Evolutionary conservation across 2,888 invertebrate species (phyloP).

Genomic region (Lobophora halterata): DNA sequence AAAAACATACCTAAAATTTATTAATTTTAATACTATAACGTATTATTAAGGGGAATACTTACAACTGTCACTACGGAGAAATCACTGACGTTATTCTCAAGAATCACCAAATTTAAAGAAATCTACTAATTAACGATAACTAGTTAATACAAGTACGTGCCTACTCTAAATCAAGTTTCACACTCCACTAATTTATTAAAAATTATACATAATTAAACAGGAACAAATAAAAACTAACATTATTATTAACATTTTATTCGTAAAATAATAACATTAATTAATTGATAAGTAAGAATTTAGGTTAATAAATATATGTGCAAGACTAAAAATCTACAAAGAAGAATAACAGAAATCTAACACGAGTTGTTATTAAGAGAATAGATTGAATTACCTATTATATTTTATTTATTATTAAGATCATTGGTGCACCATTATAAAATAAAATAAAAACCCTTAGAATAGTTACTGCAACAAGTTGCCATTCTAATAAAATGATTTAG

Average conservation of each 20-base stretch:
- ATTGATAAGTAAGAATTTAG: conserved; percentile 16
- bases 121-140: background rate
- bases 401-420: too few species aligned
- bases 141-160: conserved; percentile 7
- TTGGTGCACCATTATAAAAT: conserved; percentile 36
- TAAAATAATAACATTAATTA: conserved; percentile 25
- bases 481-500: conserved; percentile 39
- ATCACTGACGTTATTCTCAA: conserved; percentile 1
- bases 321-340: conserved; percentile 2
- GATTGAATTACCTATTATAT: too few species aligned
- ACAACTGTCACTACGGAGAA: background rate
- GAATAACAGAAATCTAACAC: background rate
- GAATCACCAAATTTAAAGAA: conserved; percentile 11
- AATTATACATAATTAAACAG: background rate
- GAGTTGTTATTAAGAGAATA: too few species aligned
- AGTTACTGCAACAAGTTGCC: conserved; percentile 74
- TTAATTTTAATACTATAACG: conserved; percentile 3
- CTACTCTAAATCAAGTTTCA: conserved; percentile 5
- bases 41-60: background rate
- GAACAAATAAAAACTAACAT: conserved; percentile 1
- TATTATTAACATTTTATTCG: conserved; percentile 14
- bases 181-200: background rate
- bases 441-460: conserved; percentile 42
- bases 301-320: conserved; percentile 15
- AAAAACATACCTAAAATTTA: conserved; percentile 6